phyloP scores from a whole-genome alignment of 2,113 vertebrate species.

The Percina caprodes region DNA sequence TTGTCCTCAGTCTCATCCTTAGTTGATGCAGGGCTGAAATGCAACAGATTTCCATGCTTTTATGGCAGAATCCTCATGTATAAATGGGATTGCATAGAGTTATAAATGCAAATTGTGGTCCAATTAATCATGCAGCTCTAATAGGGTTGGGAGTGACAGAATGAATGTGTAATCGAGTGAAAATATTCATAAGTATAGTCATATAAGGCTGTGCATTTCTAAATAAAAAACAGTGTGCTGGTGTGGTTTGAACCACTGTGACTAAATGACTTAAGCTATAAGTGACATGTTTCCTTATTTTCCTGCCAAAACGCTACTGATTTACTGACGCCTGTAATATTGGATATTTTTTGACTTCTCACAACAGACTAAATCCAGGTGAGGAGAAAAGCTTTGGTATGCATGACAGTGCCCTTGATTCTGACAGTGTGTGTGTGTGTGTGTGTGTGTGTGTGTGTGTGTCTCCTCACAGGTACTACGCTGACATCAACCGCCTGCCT shows the following conservation, averaged over 20 bases:
- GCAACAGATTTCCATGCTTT: background rate
- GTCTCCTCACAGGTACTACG: constrained; percentile 89
- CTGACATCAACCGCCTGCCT: constrained; percentile 94
- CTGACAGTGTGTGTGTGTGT: constrained; percentile 10
- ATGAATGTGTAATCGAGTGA: background rate
- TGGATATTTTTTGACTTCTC: constrained; percentile 21
- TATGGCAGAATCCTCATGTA: background rate
- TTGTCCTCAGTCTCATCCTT: background rate
- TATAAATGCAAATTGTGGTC: background rate
- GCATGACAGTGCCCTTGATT: constrained; percentile 41
- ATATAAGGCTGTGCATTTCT: background rate
- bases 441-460: constrained; percentile 29
- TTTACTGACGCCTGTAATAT: constrained; percentile 2
- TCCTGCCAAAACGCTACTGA: constrained; percentile 27
- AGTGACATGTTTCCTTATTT: constrained; percentile 32
- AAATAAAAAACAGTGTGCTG: background rate
- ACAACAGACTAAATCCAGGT: constrained; percentile 10
- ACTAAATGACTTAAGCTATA: constrained; percentile 10
- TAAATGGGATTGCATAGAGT: background rate
- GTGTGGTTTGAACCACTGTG: constrained; percentile 15
- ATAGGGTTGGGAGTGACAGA: background rate
- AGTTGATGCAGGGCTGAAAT: background rate
- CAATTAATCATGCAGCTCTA: constrained; percentile 4
- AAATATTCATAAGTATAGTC: background rate
- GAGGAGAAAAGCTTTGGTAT: constrained; percentile 44